These are phyloP conservation scores for Melieria picta DNA, from an alignment of 2,888 invertebrate species.

Conservation along the genomic window DNA sequence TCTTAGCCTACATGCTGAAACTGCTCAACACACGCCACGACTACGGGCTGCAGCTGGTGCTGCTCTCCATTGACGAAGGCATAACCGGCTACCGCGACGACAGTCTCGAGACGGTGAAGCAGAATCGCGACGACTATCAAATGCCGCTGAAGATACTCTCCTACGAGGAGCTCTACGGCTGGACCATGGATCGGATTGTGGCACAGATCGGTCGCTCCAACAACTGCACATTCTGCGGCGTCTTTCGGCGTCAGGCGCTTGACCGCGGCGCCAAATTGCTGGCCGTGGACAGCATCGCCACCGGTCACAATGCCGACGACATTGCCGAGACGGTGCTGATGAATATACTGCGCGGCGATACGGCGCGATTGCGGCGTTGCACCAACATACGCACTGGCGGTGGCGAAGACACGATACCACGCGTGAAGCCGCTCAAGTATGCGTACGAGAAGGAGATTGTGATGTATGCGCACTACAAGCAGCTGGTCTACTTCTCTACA, in stretches of 20 bases:
- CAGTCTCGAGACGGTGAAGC: conserved; percentile 94
- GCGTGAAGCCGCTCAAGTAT: conserved; percentile 96
- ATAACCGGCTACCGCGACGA: conserved; percentile 97
- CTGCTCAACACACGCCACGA: conserved; percentile 87
- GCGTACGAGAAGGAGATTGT: conserved; percentile 99
- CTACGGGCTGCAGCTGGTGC: conserved; percentile 88
- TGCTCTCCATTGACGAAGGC: conserved; percentile 98
- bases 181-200: conserved; percentile 99
- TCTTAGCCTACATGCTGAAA: conserved; percentile 85
- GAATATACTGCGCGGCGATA: conserved; percentile 97
- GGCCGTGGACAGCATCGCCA: conserved; percentile 92
- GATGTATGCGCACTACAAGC: conserved; percentile 98
- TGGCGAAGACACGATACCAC: conserved; percentile 85
- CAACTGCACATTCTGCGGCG: conserved; percentile 97
- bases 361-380: conserved; percentile 91
- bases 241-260: conserved; percentile 94
- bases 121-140: conserved; percentile 92
- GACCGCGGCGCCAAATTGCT: conserved; percentile 93
- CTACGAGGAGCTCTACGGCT: conserved; percentile 97
- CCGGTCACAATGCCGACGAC: conserved; percentile 97
- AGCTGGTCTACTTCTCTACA: conserved; percentile 96
- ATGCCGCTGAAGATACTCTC: conserved; percentile 95
- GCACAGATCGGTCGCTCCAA: conserved; percentile 85
- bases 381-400: conserved; percentile 83
- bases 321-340: conserved; percentile 98